phyloP scores from a whole-genome alignment of 2,797 vertebrate genomes.

The Falco novaeseelandiae region DNA sequence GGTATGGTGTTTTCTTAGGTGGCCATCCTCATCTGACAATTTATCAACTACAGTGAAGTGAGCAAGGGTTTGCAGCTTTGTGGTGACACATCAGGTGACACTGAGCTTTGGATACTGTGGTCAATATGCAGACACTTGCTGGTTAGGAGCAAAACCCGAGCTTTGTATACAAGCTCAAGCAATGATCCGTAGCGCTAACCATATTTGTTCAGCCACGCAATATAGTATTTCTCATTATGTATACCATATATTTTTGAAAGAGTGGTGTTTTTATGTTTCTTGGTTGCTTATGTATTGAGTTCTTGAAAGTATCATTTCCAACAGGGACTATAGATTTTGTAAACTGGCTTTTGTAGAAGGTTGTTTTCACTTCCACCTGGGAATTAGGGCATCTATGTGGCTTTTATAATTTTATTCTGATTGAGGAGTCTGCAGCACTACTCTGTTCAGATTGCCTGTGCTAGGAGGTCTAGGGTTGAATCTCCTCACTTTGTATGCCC shows the following conservation, averaged over 20 bases:
- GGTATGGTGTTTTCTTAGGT: not conserved
- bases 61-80: not conserved
- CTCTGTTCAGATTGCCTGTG: not conserved
- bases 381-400: not conserved
- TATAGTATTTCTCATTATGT: not conserved
- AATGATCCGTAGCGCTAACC: not conserved
- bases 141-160: not conserved
- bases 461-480: not conserved
- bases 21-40: accelerated
- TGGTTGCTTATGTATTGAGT: not conserved
- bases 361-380: not conserved
- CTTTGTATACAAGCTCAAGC: not conserved
- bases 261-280: not conserved
- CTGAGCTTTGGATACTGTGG: not conserved
- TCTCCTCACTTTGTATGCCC: not conserved
- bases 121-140: not conserved
- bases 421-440: not conserved
- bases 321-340: not conserved
- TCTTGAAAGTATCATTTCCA: not conserved
- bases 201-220: not conserved
- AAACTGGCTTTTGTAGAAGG: not conserved
- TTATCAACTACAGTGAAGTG: not conserved
- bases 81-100: too few relatives aligned
- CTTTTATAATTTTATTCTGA: not conserved
- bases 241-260: not conserved